Conservation (phyloP, 1,140 invertebrate genomes). For the Limonius californicus region DNA sequence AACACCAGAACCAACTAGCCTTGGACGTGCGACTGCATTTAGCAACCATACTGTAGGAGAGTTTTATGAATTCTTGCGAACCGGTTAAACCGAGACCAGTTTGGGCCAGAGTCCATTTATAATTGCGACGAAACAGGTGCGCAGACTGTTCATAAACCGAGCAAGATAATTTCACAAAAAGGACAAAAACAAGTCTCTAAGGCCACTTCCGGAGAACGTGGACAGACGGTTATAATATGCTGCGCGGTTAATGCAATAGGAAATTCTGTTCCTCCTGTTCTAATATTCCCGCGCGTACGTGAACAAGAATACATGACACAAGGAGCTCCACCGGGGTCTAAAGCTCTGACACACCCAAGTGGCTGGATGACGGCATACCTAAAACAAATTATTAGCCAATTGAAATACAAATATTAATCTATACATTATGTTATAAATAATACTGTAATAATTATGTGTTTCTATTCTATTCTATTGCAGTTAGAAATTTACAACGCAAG, state of each 20-base stretch:
- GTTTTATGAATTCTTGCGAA: neutral
- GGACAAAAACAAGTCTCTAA: conserved; percentile 47
- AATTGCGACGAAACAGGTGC: conserved; percentile 49
- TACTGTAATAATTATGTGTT: too few species aligned
- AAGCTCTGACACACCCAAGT: conserved; percentile 27
- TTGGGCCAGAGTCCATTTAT: neutral
- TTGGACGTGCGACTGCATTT: neutral
- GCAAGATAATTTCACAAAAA: conserved; percentile 45
- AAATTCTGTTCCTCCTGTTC: conserved; percentile 35
- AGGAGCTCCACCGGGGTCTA: conserved; percentile 2
- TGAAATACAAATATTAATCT: too few species aligned
- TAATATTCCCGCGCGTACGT: too few species aligned
- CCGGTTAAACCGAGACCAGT: neutral
- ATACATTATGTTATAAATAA: too few species aligned
- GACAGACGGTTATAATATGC: conserved; percentile 33
- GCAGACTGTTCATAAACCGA: conserved; percentile 45
- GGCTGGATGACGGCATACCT: too few species aligned
- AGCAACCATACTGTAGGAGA: conserved; percentile 1
- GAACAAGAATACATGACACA: conserved; percentile 21
- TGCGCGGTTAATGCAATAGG: conserved; percentile 31
- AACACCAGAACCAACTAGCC: conserved; percentile 4
- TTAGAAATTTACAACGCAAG: too few species aligned
- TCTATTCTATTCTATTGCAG: too few species aligned
- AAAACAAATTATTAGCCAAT: too few species aligned
- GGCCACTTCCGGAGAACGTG: conserved; percentile 48